Conservation (phyloP, 2,888 invertebrate species). For the Dastarcus helophoroides region DNA sequence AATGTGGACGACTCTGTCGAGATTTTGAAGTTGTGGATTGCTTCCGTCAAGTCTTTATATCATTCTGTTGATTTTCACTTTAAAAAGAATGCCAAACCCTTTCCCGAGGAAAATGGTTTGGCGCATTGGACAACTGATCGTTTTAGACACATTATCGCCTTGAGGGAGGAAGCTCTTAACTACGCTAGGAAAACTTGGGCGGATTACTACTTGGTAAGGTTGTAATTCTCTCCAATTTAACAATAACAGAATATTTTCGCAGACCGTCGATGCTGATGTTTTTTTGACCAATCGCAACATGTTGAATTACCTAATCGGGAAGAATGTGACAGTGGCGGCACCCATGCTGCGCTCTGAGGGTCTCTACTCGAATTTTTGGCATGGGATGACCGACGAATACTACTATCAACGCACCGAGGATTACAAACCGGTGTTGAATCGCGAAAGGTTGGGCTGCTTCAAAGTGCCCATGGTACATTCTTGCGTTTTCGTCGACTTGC, state of each 20-base stretch:
- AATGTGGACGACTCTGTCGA: conserved; percentile 68
- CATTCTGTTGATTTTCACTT: conserved; percentile 51
- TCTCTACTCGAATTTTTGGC: conserved; percentile 93
- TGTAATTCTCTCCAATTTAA: conserved; percentile 2
- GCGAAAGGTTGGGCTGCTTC: conserved; percentile 60
- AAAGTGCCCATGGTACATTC: conserved; percentile 87
- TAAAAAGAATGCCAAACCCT: conserved; percentile 39
- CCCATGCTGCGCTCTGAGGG: conserved; percentile 82
- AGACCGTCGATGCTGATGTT: conserved; percentile 80
- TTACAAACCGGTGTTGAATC: conserved; percentile 67
- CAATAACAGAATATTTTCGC: conserved; percentile 31
- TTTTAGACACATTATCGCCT: conserved; percentile 64
- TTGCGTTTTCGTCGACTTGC: conserved; percentile 69
- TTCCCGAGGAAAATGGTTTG: conserved; percentile 48
- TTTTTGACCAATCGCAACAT: conserved; percentile 59
- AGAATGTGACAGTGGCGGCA: conserved; percentile 56
- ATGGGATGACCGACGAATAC: conserved; percentile 76
- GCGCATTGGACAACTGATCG: conserved; percentile 67
- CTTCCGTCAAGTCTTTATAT: conserved; percentile 50
- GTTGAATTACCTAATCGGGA: conserved; percentile 49
- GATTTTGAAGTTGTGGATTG: conserved; percentile 63
- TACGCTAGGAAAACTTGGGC: conserved; percentile 72
- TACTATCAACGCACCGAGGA: conserved; percentile 75
- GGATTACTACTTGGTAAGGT: conserved; percentile 75
- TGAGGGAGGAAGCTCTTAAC: conserved; percentile 65